These are phyloP conservation scores for Montipora sp. DNA, from an alignment of 64 coral and sea anemone species.

Conservation along the genomic window DNA sequence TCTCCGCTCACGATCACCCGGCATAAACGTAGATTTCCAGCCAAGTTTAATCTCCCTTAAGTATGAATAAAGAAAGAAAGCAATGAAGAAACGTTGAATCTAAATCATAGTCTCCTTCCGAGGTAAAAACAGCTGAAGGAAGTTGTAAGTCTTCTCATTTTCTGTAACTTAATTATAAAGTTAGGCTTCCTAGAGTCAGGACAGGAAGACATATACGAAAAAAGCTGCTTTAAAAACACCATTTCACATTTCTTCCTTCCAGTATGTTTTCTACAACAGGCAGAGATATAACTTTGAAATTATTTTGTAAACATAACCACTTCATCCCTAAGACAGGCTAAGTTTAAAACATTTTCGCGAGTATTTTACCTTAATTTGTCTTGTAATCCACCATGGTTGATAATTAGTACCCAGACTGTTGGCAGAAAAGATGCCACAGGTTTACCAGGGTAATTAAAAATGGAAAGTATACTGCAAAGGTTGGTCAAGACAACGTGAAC, in stretches of 20 bases:
- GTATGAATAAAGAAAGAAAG: neutral
- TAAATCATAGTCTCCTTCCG: neutral
- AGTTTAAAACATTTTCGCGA: neutral
- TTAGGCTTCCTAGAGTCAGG: neutral
- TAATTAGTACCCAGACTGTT: neutral
- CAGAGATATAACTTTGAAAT: neutral
- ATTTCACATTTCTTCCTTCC: neutral
- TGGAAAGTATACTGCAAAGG: too few relatives aligned
- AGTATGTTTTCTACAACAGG: neutral
- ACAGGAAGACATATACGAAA: too few relatives aligned
- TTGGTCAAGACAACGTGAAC: too few relatives aligned
- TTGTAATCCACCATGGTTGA: constrained; percentile 18
- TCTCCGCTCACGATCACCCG: neutral
- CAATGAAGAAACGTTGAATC: neutral
- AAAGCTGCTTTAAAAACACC: neutral
- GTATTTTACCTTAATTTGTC: neutral
- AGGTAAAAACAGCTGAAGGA: neutral
- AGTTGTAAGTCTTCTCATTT: neutral
- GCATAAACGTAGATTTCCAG: neutral
- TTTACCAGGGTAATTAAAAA: neutral
- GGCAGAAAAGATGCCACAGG: neutral
- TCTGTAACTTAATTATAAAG: neutral
- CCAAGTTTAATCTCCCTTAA: neutral
- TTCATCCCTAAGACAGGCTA: neutral
- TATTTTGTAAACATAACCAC: neutral